Conservation (phyloP, 2,113 vertebrate species). For the Pristiophorus japonicus region DNA sequence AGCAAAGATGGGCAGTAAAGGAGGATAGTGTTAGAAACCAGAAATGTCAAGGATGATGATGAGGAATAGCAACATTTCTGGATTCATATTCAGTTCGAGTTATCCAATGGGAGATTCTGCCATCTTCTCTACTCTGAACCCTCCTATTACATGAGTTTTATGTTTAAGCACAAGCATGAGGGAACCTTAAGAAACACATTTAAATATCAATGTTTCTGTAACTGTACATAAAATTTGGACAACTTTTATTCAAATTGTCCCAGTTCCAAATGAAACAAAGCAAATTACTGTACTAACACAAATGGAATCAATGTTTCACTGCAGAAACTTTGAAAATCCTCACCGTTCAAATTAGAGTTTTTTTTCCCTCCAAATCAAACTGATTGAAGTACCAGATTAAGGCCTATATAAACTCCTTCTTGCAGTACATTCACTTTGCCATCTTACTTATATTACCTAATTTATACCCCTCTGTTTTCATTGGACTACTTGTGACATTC, state of each 20-base stretch:
- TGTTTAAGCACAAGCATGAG: not conserved
- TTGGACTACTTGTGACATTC: not conserved
- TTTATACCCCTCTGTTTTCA: not conserved
- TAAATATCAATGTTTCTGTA: not conserved
- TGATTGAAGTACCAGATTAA: not conserved
- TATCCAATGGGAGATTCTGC: not conserved
- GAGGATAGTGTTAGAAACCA: not conserved
- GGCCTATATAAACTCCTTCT: not conserved
- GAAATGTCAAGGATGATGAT: not conserved
- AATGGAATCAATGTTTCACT: not conserved
- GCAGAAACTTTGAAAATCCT: not conserved
- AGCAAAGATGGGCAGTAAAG: not conserved
- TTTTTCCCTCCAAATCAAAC: not conserved
- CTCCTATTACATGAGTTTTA: not conserved
- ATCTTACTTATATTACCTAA: not conserved
- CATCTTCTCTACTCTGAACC: not conserved
- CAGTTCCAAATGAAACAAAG: not conserved
- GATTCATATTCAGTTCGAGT: not conserved
- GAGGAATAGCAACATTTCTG: not conserved
- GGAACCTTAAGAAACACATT: not conserved
- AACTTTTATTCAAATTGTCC: not conserved
- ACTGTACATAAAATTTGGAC: not conserved
- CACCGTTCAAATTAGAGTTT: not conserved
- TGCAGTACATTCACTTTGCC: not conserved
- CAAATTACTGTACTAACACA: not conserved